Evolutionary conservation across 2,888 invertebrate genomes (phyloP).

Genomic region (Cerastis rubricosa): DNA sequence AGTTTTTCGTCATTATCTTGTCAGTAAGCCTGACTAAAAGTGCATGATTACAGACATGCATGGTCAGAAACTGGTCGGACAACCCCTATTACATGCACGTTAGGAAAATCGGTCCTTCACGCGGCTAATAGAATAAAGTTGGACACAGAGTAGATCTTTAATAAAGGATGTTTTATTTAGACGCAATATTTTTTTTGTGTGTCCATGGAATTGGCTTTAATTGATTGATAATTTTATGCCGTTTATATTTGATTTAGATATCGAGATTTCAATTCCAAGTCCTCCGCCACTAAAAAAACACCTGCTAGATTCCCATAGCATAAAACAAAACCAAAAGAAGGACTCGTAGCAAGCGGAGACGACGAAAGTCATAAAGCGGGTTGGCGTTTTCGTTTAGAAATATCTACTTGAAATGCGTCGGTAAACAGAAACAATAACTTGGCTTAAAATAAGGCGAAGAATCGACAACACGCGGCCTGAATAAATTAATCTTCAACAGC

Average conservation of each 20-base stretch:
- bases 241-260: not conserved
- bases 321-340: not conserved
- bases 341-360: not conserved
- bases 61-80: not conserved
- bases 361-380: not conserved
- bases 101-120: no score
- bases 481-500: slow-evolving; percentile 32
- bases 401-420: not conserved
- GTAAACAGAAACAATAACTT: slow-evolving; percentile 20
- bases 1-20: not conserved
- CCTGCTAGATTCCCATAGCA: not conserved
- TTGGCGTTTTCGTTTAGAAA: not conserved
- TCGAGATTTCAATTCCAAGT: not conserved
- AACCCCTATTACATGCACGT: not conserved
- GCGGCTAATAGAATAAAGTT: not conserved
- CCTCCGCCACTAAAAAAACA: not conserved
- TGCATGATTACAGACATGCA: not conserved
- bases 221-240: no score
- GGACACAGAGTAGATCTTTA: not conserved
- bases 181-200: no score
- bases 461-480: not conserved
- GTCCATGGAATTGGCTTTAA: no score
- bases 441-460: slow-evolving; percentile 17
- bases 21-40: not conserved
- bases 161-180: no score